phyloP scores from a whole-genome alignment of 2,888 invertebrate genomes.

The Pseudococcus longispinus region DNA sequence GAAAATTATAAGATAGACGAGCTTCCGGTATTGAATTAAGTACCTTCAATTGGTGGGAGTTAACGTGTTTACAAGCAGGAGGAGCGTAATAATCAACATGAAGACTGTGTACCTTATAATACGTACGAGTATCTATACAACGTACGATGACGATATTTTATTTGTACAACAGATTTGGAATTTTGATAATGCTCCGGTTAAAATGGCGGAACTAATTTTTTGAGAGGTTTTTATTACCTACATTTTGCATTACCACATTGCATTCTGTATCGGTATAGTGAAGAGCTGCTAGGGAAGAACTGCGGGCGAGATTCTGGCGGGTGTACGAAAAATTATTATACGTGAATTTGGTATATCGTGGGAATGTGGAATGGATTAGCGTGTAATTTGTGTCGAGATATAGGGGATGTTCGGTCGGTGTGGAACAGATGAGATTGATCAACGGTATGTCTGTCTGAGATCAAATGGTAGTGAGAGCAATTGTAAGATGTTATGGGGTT shows the following conservation, averaged over 20 bases:
- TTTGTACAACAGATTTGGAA: conserved; percentile 17
- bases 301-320: neutral
- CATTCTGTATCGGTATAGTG: neutral
- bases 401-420: neutral
- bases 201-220: conserved; percentile 39
- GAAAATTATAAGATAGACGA: conserved; percentile 26
- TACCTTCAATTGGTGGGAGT: conserved; percentile 37
- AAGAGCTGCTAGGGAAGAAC: neutral
- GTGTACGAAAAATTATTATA: conserved; percentile 8
- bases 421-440: neutral
- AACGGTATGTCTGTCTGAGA: neutral
- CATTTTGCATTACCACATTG: neutral
- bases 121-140: neutral
- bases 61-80: neutral
- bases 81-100: conserved; percentile 12
- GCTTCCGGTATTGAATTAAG: conserved; percentile 38
- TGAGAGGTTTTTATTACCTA: conserved; percentile 4
- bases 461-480: no score
- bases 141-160: neutral
- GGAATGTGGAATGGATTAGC: neutral
- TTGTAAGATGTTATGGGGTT: neutral
- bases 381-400: neutral
- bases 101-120: neutral
- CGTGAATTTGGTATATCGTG: conserved; percentile 7
- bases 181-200: conserved; percentile 6